These are phyloP conservation scores for Manis javanica DNA, from an alignment of 2,797 vertebrate genomes.

Conservation along the genomic window DNA sequence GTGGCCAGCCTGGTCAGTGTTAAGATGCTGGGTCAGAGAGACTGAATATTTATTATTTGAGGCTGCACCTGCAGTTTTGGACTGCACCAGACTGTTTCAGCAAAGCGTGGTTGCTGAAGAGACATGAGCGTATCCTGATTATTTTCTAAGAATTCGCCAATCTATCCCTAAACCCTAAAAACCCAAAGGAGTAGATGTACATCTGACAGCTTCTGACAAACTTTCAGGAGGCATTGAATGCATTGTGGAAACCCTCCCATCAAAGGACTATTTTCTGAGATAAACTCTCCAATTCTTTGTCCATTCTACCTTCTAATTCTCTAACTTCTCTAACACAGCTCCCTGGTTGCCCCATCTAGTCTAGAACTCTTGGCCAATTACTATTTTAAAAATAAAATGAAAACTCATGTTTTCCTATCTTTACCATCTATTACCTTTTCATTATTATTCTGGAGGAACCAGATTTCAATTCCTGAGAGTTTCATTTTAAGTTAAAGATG, in stretches of 20 bases:
- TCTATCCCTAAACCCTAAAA: background rate
- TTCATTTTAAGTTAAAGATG: background rate
- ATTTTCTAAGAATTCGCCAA: background rate
- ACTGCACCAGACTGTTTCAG: background rate
- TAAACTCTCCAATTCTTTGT: background rate
- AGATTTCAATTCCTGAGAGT: background rate
- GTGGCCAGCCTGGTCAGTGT: background rate
- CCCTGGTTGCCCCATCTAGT: background rate
- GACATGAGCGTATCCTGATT: background rate
- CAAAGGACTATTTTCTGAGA: slow-evolving; percentile 45
- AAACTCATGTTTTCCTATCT: background rate
- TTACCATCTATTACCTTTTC: background rate
- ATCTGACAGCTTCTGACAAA: background rate
- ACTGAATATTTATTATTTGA: background rate
- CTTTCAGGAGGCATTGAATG: background rate
- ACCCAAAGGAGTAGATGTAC: background rate
- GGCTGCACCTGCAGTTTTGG: background rate
- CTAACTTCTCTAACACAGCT: background rate
- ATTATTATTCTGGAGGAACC: background rate
- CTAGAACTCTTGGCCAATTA: background rate
- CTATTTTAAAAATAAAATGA: background rate
- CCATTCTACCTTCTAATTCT: background rate
- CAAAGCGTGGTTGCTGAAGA: background rate
- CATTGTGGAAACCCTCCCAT: background rate
- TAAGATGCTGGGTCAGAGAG: background rate